Base-by-base conservation (phyloP, 1,140 invertebrate species). In the Caenorhabditis brenneri region DNA sequence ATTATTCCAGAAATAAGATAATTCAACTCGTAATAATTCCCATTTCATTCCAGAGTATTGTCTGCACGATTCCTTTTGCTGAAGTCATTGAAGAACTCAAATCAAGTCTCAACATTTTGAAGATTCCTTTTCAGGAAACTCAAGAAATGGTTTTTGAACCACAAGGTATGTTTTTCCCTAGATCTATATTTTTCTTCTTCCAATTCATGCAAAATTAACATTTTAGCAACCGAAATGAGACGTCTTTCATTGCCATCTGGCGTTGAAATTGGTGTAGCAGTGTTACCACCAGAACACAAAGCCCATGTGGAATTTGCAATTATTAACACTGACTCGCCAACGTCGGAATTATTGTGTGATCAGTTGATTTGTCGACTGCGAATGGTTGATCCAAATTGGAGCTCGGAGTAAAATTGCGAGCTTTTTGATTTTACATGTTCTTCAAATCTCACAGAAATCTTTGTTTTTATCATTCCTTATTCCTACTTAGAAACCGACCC, bases 281-380 rank as follows among this genome's bases (percentile, higher is more conserved):
- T 81, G 7, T 27, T 85, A 16, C 84, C 84, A 9, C 79, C 79
- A 16, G 79, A 81, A 10, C 42, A 69, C 33, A 85, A 85, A 48
- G 65, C 84, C 27, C 84, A 85, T 24, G 80, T 85, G 12, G 84
- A 85, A 24, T 85, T 85, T 27, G 82, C 82, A 0, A 83, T 83
- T 12, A 46, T 83, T 6, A 46, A 39, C 49, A 51, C 33, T 19
- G 82, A 83, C 12, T 83, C 82, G 3, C 82, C 82, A 16, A 79
- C 69, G 15, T 49, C 58, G 19, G 82, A 83, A 39, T 19, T 79
- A 0, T 15, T 83, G 4, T 83, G 82, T 27, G 82, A 83, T 27
- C 58, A 83, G n/a, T 29, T 83, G 12, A 69, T 83, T 22, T 74
- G 46, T 22, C 42, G 74, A 10, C n/a, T 83, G 16, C 65, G 82